Conservation (phyloP, 2,113 vertebrate genomes). For the Silurus asotus region DNA sequence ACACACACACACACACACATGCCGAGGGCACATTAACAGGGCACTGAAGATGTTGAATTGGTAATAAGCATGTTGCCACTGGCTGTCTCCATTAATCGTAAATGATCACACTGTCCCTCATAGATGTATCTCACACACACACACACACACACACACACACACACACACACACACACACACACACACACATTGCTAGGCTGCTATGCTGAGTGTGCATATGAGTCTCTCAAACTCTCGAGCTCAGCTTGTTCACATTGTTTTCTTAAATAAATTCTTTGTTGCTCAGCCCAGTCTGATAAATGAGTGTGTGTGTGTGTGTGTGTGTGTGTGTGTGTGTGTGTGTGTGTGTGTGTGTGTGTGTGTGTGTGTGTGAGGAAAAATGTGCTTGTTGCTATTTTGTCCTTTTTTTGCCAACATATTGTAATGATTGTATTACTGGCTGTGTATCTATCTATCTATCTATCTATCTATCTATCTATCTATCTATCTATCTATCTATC, state of each 20-base stretch:
- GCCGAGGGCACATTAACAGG: background rate
- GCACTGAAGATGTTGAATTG: background rate
- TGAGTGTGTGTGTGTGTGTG: background rate
- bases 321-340: background rate
- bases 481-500: slow-evolving; percentile 23
- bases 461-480: slow-evolving; percentile 2
- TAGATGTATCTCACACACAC: background rate
- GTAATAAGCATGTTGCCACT: background rate
- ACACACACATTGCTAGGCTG: background rate
- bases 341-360: too few species aligned
- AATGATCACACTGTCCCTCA: slow-evolving; percentile 10
- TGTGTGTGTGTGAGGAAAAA: background rate
- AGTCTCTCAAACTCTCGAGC: background rate
- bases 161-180: background rate
- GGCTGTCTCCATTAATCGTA: background rate
- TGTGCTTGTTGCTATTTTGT: too few species aligned
- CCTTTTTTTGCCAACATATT: too few species aligned
- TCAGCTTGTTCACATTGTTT: background rate
- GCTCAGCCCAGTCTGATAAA: background rate
- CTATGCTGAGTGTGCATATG: background rate
- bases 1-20: slow-evolving; percentile 10
- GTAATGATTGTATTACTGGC: too few species aligned
- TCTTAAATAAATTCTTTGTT: background rate
- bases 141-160: slow-evolving; percentile 1
- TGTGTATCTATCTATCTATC: slow-evolving; percentile 23